Evolutionary conservation across 30 jellyfish, hydroid and myxozoan species (phyloP).

Genomic region (Nemopilema nomurai): DNA sequence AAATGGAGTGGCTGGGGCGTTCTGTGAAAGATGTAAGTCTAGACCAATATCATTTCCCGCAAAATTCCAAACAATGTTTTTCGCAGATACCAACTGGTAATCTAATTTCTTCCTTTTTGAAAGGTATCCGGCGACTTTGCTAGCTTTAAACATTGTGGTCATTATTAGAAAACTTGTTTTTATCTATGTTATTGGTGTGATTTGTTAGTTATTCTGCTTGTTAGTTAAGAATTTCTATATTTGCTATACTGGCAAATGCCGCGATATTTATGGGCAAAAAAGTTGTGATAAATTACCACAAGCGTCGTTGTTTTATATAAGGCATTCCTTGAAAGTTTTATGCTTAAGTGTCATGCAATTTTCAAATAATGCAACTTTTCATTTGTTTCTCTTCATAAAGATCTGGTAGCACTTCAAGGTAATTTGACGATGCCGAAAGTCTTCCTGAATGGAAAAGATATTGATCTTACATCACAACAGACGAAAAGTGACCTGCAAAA

Average conservation of each 20-base stretch:
- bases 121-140: too few relatives aligned
- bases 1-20: constrained; percentile 35
- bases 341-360: background rate
- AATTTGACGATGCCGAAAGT: constrained; percentile 1
- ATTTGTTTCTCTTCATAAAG: background rate
- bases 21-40: constrained; percentile 21
- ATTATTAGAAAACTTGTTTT: too few relatives aligned
- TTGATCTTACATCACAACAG: constrained; percentile 3
- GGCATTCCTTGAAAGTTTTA: too few relatives aligned
- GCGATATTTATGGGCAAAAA: too few relatives aligned
- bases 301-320: background rate
- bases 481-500: background rate
- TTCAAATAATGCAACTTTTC: background rate
- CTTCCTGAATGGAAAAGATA: background rate
- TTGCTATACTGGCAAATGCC: too few relatives aligned
- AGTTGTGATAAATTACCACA: background rate
- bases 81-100: background rate
- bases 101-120: too few relatives aligned
- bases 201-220: too few relatives aligned
- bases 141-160: too few relatives aligned
- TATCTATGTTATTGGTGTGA: too few relatives aligned
- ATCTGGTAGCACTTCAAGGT: constrained; percentile 3
- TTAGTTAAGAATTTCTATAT: too few relatives aligned
- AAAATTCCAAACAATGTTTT: background rate
- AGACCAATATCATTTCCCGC: background rate